These are phyloP conservation scores for Eudasyphora cyanicolor DNA, from an alignment of 2,888 invertebrate genomes.

Conservation along the genomic window DNA sequence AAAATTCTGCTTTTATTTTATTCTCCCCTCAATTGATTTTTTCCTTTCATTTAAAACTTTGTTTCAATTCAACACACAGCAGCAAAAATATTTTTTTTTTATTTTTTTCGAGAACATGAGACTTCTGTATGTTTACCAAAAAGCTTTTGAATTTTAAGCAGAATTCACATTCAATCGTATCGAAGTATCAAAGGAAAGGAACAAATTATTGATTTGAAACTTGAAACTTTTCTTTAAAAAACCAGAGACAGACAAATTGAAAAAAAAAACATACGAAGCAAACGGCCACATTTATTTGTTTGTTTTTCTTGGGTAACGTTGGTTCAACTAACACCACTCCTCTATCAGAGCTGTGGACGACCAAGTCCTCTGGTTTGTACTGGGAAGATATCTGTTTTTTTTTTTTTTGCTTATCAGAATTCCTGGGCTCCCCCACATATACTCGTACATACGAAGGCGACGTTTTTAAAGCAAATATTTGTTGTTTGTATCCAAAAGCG, in stretches of 20 bases:
- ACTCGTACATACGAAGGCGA: too few species aligned
- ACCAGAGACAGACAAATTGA: neutral
- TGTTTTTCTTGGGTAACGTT: neutral
- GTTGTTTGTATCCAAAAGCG: constrained; percentile 34
- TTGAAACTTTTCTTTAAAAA: neutral
- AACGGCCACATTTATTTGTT: constrained; percentile 13
- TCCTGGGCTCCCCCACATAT: constrained; percentile 11
- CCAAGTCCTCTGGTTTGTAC: too few species aligned
- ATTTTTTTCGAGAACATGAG: neutral
- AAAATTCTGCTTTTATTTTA: too few species aligned
- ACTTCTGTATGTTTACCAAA: constrained; percentile 6
- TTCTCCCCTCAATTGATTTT: too few species aligned
- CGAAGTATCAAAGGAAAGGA: constrained; percentile 7
- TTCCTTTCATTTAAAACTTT: neutral
- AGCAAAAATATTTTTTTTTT: neutral
- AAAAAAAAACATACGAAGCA: neutral
- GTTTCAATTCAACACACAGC: neutral
- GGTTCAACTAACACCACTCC: neutral
- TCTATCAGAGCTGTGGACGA: neutral
- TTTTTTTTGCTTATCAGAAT: constrained; percentile 7
- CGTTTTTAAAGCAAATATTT: constrained; percentile 28
- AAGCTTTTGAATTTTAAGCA: constrained; percentile 22
- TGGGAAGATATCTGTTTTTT: too few species aligned
- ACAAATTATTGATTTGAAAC: constrained; percentile 34
- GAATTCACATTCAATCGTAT: neutral